Base-by-base conservation (phyloP, 2,888 invertebrate species). In the Leptarthrus brevirostris region DNA sequence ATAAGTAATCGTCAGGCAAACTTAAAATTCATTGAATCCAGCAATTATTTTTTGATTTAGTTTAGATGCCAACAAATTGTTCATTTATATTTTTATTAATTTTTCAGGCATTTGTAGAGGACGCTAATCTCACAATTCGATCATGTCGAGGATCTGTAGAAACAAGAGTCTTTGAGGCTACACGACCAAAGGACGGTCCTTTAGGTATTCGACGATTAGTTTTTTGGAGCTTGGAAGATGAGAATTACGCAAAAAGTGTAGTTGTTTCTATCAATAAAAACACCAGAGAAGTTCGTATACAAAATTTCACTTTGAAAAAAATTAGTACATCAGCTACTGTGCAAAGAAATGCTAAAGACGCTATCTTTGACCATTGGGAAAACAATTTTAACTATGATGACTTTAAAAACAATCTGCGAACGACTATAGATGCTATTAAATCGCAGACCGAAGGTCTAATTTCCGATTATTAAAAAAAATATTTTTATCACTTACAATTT, bases 101-200 rank as follows among this genome's bases (percentile, higher is more conserved):
- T 20, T 8, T 47, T 6, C 4, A 66, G 66, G 16, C 26, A 14
- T 24, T 66, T 3, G 24, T 66, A 14, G n/a, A 66, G n/a, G 14
- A 47, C 26, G 66, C 66, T 8, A 66, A 66, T 36, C 6, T n/a
- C 4, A 66, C 66, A 47, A 66, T 66, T 26, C 14, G 16, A 26
- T 66, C 66, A 30, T 66, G 66, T 18, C 16, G 4, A 10, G 47
- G 47, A 6, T 3, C 16, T 6, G 24, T 24, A 26, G 24, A 12
- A 16, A 6, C 34, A 24, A 10, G 47, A 26, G 66, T 66, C 16
- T 34, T 66, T n/a, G 66, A 47, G 14, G 66, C 16, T 5, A 24
- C 26, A 8, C 49, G 14, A 0, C 47, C 47, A 6, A 26, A 24
- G 26, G 24, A 66, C 16, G 14, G 8, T 16, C 14, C 18, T 47